phyloP scores from a whole-genome alignment of 2,888 invertebrate species.

The Reticulitermes lucifugus region DNA sequence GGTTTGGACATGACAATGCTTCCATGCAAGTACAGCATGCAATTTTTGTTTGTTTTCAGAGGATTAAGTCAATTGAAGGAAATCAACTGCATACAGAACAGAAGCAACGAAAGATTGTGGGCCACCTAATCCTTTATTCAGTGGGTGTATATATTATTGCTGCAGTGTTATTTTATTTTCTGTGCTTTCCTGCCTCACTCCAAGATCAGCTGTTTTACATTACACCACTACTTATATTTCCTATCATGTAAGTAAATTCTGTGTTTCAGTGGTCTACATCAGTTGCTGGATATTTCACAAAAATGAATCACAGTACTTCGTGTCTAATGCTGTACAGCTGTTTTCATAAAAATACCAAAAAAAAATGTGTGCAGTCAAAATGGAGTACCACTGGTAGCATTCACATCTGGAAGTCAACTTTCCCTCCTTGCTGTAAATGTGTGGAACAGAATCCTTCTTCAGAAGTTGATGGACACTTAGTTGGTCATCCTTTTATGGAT shows the following conservation, averaged over 20 bases:
- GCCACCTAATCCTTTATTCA: slow-evolving; percentile 75
- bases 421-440: too few relatives aligned
- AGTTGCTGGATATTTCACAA: too few relatives aligned
- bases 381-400: too few relatives aligned
- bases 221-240: slow-evolving; percentile 82
- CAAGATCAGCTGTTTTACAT: slow-evolving; percentile 80
- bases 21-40: neutral
- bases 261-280: too few relatives aligned
- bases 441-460: too few relatives aligned
- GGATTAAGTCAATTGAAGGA: slow-evolving; percentile 84
- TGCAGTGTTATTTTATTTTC: slow-evolving; percentile 82
- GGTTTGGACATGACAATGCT: neutral
- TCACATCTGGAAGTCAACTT: too few relatives aligned
- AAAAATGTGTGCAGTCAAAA: too few relatives aligned
- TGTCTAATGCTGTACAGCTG: too few relatives aligned
- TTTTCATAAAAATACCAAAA: too few relatives aligned
- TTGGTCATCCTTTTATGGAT: too few relatives aligned
- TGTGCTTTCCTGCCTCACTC: slow-evolving; percentile 81
- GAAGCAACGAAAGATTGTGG: slow-evolving; percentile 83
- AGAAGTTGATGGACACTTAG: too few relatives aligned
- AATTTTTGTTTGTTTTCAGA: slow-evolving; percentile 61
- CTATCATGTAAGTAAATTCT: slow-evolving; percentile 79
- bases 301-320: too few relatives aligned
- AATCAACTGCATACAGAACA: slow-evolving; percentile 84
- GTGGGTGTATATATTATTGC: slow-evolving; percentile 71